Evolutionary conservation across 2,113 vertebrate species (phyloP).

Genomic region (Hydrolagus affinis): DNA sequence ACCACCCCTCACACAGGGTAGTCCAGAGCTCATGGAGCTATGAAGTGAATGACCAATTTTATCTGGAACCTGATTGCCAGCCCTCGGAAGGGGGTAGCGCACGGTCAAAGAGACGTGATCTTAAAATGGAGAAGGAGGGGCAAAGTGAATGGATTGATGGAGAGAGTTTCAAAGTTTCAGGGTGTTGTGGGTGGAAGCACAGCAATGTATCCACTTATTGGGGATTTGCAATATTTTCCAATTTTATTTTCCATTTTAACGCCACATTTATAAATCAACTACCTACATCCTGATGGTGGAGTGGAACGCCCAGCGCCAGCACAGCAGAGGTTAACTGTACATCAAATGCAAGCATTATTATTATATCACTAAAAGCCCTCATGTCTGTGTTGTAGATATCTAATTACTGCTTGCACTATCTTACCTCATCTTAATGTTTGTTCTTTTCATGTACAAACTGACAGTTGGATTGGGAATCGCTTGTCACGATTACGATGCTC

Average conservation of each 20-base stretch:
- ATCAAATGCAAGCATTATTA: too few relatives aligned
- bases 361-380: too few relatives aligned
- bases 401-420: background rate
- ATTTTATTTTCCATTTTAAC: too few relatives aligned
- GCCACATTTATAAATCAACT: too few relatives aligned
- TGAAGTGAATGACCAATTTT: background rate
- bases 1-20: background rate
- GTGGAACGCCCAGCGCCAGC: too few relatives aligned
- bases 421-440: background rate
- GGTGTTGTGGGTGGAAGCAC: too few relatives aligned
- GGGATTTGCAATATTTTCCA: too few relatives aligned
- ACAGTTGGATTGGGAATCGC: slow-evolving; percentile 36
- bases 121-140: background rate
- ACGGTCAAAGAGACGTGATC: background rate
- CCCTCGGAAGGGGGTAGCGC: background rate
- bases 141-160: background rate
- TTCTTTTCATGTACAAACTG: background rate
- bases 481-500: slow-evolving; percentile 41
- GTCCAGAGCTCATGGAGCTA: background rate
- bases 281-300: too few relatives aligned
- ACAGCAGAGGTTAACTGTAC: too few relatives aligned
- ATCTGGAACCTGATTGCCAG: too few relatives aligned
- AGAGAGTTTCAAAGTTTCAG: background rate
- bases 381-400: too few relatives aligned
- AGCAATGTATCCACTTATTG: too few relatives aligned